Evolutionary conservation across 2,888 invertebrate species (phyloP).

Genomic region (Meiosimyza platycephala): DNA sequence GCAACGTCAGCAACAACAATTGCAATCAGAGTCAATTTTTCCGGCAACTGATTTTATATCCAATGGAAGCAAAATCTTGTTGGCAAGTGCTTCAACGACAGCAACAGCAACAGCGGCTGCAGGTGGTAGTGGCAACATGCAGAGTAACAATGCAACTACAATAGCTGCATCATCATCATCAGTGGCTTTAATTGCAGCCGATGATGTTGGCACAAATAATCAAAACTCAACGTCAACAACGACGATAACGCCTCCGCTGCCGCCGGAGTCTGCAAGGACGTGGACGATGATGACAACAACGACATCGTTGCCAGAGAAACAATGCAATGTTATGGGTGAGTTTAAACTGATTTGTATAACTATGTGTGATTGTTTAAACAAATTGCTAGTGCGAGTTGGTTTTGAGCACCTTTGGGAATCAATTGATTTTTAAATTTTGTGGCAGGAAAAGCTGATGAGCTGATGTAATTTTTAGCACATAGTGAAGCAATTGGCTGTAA

Average conservation of each 20-base stretch:
- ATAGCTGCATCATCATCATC: constrained; percentile 42
- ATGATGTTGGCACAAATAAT: constrained; percentile 3
- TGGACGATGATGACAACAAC: constrained; percentile 31
- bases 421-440: no score
- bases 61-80: constrained; percentile 53
- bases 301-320: constrained; percentile 48
- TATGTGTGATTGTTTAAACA: no score
- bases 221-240: constrained; percentile 18
- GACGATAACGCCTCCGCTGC: neutral
- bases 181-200: constrained; percentile 2
- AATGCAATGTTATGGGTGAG: constrained; percentile 58
- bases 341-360: constrained; percentile 12
- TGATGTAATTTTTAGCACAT: no score
- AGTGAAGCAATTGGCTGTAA: no score
- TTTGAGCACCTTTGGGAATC: no score
- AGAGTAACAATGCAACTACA: constrained; percentile 20
- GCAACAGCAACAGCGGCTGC: constrained; percentile 33
- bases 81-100: constrained; percentile 35
- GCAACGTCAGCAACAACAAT: constrained; percentile 34
- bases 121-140: constrained; percentile 14
- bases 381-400: no score
- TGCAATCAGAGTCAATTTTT: constrained; percentile 39
- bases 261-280: neutral
- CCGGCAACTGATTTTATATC: constrained; percentile 57
- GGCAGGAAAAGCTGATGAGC: no score